Percentiles rank a stretch among this genome's conserved stretches.
Evolutionary conservation across 2,113 vertebrate species (phyloP).

Genomic region (Sylvia atricapilla): DNA sequence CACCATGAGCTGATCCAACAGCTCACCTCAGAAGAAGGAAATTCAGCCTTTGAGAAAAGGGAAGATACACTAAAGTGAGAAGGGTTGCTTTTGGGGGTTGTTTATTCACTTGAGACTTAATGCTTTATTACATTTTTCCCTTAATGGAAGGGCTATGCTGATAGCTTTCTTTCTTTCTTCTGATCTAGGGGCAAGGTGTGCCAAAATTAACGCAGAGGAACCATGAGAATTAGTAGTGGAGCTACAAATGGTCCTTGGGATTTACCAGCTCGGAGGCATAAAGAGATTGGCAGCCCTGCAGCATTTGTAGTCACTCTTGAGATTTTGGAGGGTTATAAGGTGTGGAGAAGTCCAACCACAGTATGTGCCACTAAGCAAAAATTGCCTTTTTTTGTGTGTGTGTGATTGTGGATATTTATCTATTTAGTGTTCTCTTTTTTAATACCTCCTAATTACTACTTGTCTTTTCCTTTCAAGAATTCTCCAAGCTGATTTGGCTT

Average conservation of each 20-base stretch:
- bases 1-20: not conserved
- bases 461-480: not conserved
- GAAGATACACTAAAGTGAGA: not conserved
- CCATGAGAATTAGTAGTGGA: not conserved
- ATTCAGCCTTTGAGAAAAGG: not conserved
- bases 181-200: not conserved
- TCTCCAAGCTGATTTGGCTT: not conserved
- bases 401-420: not conserved
- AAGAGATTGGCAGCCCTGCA: not conserved
- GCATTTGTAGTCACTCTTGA: not conserved
- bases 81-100: not conserved
- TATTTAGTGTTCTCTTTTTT: not conserved
- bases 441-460: not conserved
- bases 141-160: not conserved
- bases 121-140: not conserved
- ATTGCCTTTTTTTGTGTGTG: not conserved
- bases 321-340: not conserved
- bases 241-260: not conserved
- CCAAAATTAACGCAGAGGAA: not conserved
- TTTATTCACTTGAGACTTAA: not conserved
- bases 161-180: not conserved
- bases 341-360: not conserved
- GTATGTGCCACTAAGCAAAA: not conserved
- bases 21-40: not conserved
- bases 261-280: rapidly evolving